Conservation (phyloP, 2,888 invertebrate genomes). For the Aphidoletes aphidimyza region DNA sequence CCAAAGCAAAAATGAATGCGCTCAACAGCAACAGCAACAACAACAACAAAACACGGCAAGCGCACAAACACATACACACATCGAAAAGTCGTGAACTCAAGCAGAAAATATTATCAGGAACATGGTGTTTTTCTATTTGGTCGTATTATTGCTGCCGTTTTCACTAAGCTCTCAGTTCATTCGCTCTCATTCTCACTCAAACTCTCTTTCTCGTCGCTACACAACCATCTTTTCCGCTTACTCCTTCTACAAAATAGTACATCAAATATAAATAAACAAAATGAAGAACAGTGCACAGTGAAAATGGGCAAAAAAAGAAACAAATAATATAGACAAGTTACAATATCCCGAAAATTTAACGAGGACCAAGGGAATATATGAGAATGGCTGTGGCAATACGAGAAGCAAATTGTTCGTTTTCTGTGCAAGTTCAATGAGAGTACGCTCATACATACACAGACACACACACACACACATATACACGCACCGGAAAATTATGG, state of each 20-base stretch:
- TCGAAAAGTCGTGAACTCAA: constrained; percentile 5
- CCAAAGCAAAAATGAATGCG: background rate
- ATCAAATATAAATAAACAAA: constrained; percentile 22
- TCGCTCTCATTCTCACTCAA: too few relatives aligned
- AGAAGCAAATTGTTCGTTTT: too few relatives aligned
- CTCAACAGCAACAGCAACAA: background rate
- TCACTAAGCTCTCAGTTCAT: background rate
- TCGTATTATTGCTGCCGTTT: background rate
- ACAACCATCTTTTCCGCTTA: constrained; percentile 6
- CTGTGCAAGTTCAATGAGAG: background rate
- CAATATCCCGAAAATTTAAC: constrained; percentile 23
- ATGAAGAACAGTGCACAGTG: constrained; percentile 14
- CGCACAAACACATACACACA: too few relatives aligned
- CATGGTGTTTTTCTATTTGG: background rate
- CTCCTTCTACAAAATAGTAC: too few relatives aligned
- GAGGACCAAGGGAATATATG: background rate
- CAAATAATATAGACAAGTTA: constrained; percentile 31
- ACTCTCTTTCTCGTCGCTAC: too few relatives aligned
- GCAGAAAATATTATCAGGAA: constrained; percentile 36
- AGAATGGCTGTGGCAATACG: background rate
- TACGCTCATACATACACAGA: too few relatives aligned
- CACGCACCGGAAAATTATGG: background rate
- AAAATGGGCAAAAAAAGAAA: background rate
- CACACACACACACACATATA: too few relatives aligned
- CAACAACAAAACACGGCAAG: background rate